These are phyloP conservation scores for Boulengeromyrus knoepffleri DNA, from an alignment of 2,113 vertebrate species.

Conservation along the genomic window DNA sequence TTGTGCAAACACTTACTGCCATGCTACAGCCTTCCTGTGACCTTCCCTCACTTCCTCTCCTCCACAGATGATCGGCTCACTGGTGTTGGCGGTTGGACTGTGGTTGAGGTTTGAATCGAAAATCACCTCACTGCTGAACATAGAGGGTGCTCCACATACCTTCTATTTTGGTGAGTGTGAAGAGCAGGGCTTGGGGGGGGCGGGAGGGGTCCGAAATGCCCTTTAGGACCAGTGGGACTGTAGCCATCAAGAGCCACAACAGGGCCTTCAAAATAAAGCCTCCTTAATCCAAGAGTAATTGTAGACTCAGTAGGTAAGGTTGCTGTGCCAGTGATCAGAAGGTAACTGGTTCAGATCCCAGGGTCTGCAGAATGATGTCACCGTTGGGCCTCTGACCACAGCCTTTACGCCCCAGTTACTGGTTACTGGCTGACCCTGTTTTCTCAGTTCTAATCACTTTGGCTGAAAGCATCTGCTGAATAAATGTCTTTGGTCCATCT, in stretches of 20 bases:
- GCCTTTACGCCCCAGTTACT: not conserved
- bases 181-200: not conserved
- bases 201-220: not conserved
- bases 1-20: not conserved
- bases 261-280: not conserved
- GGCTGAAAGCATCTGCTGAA: not conserved
- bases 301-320: not conserved
- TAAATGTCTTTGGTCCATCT: not conserved
- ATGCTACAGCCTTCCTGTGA: not conserved
- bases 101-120: constrained; percentile 84
- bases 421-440: not conserved
- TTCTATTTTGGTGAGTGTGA: constrained; percentile 85
- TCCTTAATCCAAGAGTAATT: not conserved
- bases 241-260: not conserved
- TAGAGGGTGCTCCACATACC: constrained; percentile 71
- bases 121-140: constrained; percentile 70
- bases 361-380: not conserved
- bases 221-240: not conserved
- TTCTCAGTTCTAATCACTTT: not conserved
- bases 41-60: not conserved
- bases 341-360: not conserved
- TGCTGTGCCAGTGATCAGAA: not conserved
- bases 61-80: constrained; percentile 76
- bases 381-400: not conserved
- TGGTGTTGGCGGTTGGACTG: constrained; percentile 82